Conservation (phyloP, 2,888 invertebrate species). For the Rhaphigaster nebulosa region DNA sequence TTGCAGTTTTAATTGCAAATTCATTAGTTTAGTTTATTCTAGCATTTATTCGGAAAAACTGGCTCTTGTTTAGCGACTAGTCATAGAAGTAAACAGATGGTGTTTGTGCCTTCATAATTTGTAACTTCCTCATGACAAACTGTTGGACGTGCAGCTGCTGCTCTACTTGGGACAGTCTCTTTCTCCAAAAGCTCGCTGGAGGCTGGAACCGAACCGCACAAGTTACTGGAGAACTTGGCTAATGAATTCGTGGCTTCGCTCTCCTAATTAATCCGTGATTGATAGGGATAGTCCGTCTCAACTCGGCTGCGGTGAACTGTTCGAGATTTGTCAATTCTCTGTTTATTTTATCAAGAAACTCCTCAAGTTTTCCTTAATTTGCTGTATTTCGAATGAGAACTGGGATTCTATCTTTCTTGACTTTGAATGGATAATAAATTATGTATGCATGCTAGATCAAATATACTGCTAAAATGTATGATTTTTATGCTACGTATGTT, state of each 20-base stretch:
- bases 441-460: too few species aligned
- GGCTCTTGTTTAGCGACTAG: not conserved
- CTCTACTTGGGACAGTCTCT: not conserved
- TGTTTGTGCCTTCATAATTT: not conserved
- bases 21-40: too few species aligned
- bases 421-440: not conserved
- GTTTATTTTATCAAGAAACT: slow-evolving; percentile 4
- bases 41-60: too few species aligned
- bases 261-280: slow-evolving; percentile 38
- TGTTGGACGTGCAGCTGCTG: not conserved
- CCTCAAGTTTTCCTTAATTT: not conserved
- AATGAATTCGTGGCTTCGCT: slow-evolving; percentile 36
- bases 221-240: slow-evolving; percentile 32
- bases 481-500: too few species aligned
- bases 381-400: not conserved
- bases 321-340: not conserved
- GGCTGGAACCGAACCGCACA: slow-evolving; percentile 21
- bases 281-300: slow-evolving; percentile 32
- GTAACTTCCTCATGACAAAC: slow-evolving; percentile 24
- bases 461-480: too few species aligned
- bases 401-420: not conserved
- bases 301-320: not conserved
- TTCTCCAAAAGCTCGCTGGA: slow-evolving; percentile 7
- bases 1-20: too few species aligned
- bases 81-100: not conserved